Evolutionary conservation across 1,140 invertebrate genomes (phyloP).

Genomic region (Scaptodrosophila lebanonensis): DNA sequence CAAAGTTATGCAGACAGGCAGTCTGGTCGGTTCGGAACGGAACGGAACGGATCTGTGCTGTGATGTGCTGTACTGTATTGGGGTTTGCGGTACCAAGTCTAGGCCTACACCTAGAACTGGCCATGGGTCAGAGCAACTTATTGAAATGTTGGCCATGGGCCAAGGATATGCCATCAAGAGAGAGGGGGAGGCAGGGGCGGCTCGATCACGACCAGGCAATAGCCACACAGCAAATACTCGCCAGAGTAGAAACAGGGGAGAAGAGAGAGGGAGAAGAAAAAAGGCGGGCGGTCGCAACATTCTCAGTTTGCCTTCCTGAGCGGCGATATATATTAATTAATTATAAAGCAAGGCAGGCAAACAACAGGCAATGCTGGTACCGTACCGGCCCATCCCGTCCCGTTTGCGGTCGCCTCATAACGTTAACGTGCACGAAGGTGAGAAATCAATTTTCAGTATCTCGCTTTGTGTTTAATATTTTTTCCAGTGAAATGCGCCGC

Average conservation of each 20-base stretch:
- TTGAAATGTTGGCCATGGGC: slow-evolving; percentile 67
- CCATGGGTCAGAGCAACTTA: slow-evolving; percentile 17
- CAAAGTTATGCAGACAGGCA: slow-evolving; percentile 1
- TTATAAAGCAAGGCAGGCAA: slow-evolving; percentile 46
- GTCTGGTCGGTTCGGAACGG: not conserved
- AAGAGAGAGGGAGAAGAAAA: not conserved
- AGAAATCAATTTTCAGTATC: slow-evolving; percentile 76
- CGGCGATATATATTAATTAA: slow-evolving; percentile 65
- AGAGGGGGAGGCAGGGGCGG: slow-evolving; percentile 20
- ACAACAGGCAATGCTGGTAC: not conserved
- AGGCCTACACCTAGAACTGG: slow-evolving; percentile 3
- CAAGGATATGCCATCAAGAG: too few species aligned
- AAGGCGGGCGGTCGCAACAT: not conserved
- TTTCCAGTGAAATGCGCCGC: slow-evolving; percentile 70
- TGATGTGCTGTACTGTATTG: not conserved
- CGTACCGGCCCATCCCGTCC: slow-evolving; percentile 1
- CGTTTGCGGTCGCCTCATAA: slow-evolving; percentile 41
- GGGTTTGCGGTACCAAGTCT: slow-evolving; percentile 19
- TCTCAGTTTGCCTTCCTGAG: too few species aligned
- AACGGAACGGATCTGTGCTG: too few species aligned
- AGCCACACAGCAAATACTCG: not conserved
- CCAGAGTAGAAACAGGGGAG: not conserved
- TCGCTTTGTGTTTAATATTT: slow-evolving; percentile 72
- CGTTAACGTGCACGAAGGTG: slow-evolving; percentile 74
- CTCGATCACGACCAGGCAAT: slow-evolving; percentile 42